Base-by-base conservation (phyloP, 1,140 invertebrate species). In the Aphidius gifuensis region DNA sequence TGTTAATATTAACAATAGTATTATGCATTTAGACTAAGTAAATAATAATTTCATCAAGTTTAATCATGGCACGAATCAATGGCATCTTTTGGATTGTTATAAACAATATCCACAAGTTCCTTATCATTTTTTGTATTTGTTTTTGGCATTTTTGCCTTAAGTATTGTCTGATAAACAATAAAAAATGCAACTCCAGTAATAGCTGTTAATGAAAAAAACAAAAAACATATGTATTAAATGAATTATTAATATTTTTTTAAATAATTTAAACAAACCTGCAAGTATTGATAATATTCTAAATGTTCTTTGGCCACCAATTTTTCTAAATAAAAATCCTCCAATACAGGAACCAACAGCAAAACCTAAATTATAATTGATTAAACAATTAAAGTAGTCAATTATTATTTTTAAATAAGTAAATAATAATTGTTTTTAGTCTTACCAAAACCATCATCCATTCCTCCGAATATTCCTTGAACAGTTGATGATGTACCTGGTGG, bases 391-490 rank as follows among this genome's bases (percentile, higher is more conserved):
- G 16, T 45, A 23, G 40, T 57, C 23, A 42, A 40, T 46, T 5
- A 51, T 46, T 6, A 45, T 60, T 48, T 43, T 21, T 48, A 11
- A 38, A 47, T 2, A 49, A 16, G 40, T 23, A 9, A 60, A 64
- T 55, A 21, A 53, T 7, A 9, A 40, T 39, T 39, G 0, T 39
- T 5, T 39, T 42, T 44, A 60, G 16, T 70, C 78, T 79, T 74
- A 90, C 90, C 90, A 23, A 92, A 80, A 0, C 89, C 90, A 66
- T 92, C 90, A 68, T 92, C 90, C 85, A 91, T 88, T 21, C 90
- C 90, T n/a, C 90, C 90, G 42, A 90, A 88, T 45, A 93, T 83
- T 1, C 90, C 90, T 73, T 93, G 90, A 21, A 92, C 86, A 0
- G 90, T 92, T 4, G 90, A 89, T 5, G 89, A 90, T n/a, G 90